These are phyloP conservation scores for Rhea americana DNA, from an alignment of 2,113 vertebrate genomes.

Conservation along the genomic window DNA sequence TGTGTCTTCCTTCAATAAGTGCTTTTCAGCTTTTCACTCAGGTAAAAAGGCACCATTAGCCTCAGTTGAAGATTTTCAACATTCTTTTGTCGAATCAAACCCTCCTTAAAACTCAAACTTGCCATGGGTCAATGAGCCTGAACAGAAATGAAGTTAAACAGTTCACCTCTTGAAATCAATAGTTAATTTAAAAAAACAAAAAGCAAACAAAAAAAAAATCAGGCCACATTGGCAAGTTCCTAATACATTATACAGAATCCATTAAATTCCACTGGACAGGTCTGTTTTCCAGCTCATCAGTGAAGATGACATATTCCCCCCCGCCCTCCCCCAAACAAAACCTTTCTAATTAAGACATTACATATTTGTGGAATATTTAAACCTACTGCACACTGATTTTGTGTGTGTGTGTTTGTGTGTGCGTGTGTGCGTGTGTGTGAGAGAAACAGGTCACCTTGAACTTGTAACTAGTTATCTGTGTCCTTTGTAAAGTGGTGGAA, in stretches of 20 bases:
- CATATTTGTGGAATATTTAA: neutral
- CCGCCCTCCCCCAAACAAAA: neutral
- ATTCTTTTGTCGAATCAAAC: constrained; percentile 44
- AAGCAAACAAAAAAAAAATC: neutral
- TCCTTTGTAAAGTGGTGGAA: neutral
- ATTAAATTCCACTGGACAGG: constrained; percentile 21
- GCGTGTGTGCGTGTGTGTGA: neutral
- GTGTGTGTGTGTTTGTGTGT: neutral
- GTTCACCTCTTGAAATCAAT: constrained; percentile 12
- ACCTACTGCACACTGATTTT: neutral
- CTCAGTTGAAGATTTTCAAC: constrained; percentile 27
- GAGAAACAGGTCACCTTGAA: neutral
- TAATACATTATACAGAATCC: neutral
- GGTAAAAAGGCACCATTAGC: constrained; percentile 45
- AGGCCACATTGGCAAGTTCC: constrained; percentile 28
- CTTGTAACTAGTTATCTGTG: neutral
- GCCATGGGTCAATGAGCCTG: neutral
- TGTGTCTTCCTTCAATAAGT: neutral
- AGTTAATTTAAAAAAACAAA: constrained; percentile 1
- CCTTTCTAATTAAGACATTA: constrained; percentile 3
- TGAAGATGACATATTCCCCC: neutral
- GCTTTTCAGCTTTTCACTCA: constrained; percentile 13
- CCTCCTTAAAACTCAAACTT: constrained; percentile 33
- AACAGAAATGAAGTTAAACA: constrained; percentile 35
- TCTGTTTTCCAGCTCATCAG: constrained; percentile 21